Conservation (phyloP, 2,113 vertebrate species). For the Burhinus oedicnemus region DNA sequence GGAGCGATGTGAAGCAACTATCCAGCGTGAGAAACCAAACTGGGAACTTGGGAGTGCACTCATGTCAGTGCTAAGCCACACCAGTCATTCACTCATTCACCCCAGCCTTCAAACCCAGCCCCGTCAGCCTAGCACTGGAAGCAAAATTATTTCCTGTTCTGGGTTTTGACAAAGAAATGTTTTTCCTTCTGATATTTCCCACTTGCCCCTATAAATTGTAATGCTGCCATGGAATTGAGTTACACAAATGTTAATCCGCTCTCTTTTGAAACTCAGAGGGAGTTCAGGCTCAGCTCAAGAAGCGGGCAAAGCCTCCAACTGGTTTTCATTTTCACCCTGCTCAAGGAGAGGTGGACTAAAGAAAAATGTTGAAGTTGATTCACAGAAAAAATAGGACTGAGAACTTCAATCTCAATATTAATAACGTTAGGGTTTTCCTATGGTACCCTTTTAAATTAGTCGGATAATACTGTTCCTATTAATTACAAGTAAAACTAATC, state of each 20-base stretch:
- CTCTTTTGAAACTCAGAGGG: background rate
- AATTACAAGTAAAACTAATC: background rate
- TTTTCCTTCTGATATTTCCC: background rate
- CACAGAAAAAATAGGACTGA: background rate
- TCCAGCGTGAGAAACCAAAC: background rate
- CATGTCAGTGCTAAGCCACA: background rate
- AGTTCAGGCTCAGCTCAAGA: background rate
- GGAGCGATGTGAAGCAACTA: background rate
- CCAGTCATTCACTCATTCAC: background rate
- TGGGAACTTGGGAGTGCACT: background rate
- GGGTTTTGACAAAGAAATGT: background rate
- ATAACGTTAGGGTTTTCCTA: background rate
- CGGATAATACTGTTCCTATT: background rate
- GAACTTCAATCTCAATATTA: background rate
- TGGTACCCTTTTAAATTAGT: background rate
- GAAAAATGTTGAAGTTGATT: background rate
- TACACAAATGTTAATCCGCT: background rate
- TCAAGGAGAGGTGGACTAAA: background rate
- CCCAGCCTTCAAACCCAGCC: too few species aligned
- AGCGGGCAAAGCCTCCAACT: background rate
- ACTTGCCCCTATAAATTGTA: background rate
- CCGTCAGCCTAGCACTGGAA: background rate
- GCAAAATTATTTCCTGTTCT: background rate
- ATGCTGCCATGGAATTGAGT: background rate
- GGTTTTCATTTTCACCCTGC: background rate